A percentile compares a stretch with the other conserved stretches of the same genome.
Evolutionary conservation across 2,797 vertebrate genomes (phyloP).

Genomic region (Chloroceryle inda): DNA sequence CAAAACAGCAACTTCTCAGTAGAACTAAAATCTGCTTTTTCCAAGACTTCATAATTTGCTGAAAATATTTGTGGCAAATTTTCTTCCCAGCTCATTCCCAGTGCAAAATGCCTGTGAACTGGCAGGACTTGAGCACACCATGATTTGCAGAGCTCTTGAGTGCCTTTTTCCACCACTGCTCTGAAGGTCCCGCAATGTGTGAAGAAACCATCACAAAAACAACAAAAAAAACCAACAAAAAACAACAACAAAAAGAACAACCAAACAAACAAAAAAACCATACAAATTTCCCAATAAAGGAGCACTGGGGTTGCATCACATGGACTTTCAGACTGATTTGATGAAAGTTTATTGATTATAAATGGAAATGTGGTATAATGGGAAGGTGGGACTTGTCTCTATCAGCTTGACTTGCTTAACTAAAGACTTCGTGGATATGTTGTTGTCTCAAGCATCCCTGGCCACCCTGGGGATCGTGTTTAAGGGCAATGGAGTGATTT

Average conservation of each 20-base stretch:
- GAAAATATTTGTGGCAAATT: constrained; percentile 61
- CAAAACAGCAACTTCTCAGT: constrained; percentile 62
- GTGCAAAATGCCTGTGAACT: constrained; percentile 7
- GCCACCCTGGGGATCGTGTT: background rate
- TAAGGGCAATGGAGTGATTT: background rate
- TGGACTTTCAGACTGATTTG: background rate
- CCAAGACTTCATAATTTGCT: constrained; percentile 60
- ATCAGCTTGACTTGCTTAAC: background rate
- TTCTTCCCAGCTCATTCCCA: constrained; percentile 35
- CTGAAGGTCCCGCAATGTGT: background rate
- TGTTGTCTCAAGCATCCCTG: background rate
- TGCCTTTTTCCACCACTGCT: background rate
- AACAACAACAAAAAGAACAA: background rate
- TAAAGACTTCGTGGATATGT: background rate
- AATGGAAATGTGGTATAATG: background rate
- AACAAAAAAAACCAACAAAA: background rate
- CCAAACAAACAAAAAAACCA: background rate
- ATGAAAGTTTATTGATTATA: background rate
- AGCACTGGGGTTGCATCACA: rapidly evolving
- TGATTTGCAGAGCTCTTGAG: background rate
- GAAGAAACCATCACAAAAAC: background rate
- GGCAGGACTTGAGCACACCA: background rate
- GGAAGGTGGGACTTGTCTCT: background rate
- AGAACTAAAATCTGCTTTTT: constrained; percentile 40
- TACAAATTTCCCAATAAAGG: background rate